Conservation (phyloP, 2,888 invertebrate species). For the Imbricaverruca yamaguchii region DNA sequence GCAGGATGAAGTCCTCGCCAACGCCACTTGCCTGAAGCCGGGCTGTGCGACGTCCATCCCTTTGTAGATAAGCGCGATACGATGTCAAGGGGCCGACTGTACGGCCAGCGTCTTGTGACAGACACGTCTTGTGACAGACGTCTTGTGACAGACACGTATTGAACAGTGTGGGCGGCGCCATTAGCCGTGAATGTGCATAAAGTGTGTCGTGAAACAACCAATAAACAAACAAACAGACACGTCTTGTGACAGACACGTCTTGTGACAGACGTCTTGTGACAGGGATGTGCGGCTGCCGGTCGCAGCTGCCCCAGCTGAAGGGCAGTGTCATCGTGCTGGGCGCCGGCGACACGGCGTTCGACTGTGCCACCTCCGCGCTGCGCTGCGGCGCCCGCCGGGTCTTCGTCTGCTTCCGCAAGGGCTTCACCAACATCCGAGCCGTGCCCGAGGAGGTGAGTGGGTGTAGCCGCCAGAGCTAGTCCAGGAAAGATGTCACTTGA, state of each 20-base stretch:
- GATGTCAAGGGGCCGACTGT: too few relatives aligned
- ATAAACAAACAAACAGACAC: too few relatives aligned
- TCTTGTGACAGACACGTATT: neutral
- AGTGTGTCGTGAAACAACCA: too few relatives aligned
- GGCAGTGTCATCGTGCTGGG: slow-evolving; percentile 83
- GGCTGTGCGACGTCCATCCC: too few relatives aligned
- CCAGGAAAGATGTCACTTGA: too few relatives aligned
- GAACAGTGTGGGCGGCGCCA: too few relatives aligned
- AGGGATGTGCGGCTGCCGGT: slow-evolving; percentile 73
- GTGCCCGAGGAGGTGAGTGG: slow-evolving; percentile 86
- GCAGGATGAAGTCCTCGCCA: too few relatives aligned
- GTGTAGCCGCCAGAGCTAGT: neutral
- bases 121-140: slow-evolving; percentile 43
- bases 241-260: too few relatives aligned
- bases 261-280: neutral
- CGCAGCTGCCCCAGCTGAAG: slow-evolving; percentile 60
- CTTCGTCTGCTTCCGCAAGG: slow-evolving; percentile 87
- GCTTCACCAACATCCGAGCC: slow-evolving; percentile 87
- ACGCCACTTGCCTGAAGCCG: too few relatives aligned
- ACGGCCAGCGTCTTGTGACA: too few relatives aligned
- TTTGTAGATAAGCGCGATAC: too few relatives aligned
- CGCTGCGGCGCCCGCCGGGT: slow-evolving; percentile 84
- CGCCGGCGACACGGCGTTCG: slow-evolving; percentile 97
- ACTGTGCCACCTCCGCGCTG: slow-evolving; percentile 84
- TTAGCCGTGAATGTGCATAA: too few relatives aligned